Percentiles rank a stretch among this genome's conserved stretches.
These are phyloP conservation scores for Rhizomys pruinosus DNA, from an alignment of 2,113 vertebrate species.

Conservation along the genomic window DNA sequence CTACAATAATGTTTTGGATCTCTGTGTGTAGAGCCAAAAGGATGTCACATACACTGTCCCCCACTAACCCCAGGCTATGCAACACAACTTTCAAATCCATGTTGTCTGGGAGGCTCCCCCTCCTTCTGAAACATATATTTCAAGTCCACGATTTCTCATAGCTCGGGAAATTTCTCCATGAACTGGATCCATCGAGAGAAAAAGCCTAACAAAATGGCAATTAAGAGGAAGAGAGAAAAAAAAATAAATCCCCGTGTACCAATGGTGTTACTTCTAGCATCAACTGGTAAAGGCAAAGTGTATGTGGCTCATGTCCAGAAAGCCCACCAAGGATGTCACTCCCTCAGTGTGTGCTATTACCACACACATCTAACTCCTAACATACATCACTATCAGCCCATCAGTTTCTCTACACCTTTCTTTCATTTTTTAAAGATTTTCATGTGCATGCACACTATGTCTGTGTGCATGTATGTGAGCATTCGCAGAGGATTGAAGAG, in stretches of 20 bases:
- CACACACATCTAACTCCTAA: background rate
- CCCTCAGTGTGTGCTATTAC: background rate
- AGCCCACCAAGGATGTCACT: background rate
- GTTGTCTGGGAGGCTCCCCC: conserved; percentile 86
- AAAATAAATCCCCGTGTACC: background rate
- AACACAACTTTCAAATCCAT: conserved; percentile 94
- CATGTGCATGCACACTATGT: background rate
- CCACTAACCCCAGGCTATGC: conserved; percentile 92
- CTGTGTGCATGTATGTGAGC: background rate
- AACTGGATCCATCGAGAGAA: conserved; percentile 96
- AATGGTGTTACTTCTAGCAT: background rate
- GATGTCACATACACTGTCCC: conserved; percentile 91
- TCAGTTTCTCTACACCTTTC: background rate
- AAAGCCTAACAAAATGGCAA: conserved; percentile 89
- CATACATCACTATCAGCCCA: background rate
- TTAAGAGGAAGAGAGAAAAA: background rate
- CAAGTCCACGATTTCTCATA: conserved; percentile 98
- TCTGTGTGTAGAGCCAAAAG: conserved; percentile 91
- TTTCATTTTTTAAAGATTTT: background rate
- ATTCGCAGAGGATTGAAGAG: background rate
- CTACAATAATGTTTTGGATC: conserved; percentile 89
- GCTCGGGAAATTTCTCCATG: conserved; percentile 98
- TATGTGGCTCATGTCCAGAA: background rate
- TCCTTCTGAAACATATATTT: conserved; percentile 93
- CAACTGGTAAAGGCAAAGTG: background rate